A percentile compares a stretch with the other conserved stretches of the same genome.
These are phyloP conservation scores for Latrodectus hesperus DNA, from an alignment of 2,888 invertebrate genomes.

Conservation along the genomic window DNA sequence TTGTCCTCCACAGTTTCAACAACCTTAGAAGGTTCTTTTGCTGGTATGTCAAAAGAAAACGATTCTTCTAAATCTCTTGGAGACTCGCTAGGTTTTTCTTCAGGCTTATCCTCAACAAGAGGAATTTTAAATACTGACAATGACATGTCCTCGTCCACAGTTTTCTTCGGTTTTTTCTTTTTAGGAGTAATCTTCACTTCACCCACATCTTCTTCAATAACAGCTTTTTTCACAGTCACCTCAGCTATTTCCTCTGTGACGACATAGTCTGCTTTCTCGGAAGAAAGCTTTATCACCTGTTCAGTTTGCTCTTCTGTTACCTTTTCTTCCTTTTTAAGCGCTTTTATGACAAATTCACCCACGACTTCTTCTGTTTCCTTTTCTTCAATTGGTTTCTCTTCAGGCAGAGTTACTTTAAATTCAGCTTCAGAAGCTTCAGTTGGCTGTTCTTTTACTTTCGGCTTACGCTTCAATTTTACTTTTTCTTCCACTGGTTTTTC, in stretches of 20 bases:
- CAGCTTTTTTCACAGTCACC: slow-evolving; percentile 67
- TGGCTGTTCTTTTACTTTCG: slow-evolving; percentile 75
- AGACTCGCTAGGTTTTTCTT: slow-evolving; percentile 37
- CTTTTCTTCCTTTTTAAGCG: slow-evolving; percentile 39
- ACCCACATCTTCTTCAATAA: slow-evolving; percentile 71
- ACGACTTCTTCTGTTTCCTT: slow-evolving; percentile 21
- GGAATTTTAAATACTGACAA: slow-evolving; percentile 45
- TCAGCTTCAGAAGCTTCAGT: slow-evolving; percentile 73
- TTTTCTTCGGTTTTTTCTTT: slow-evolving; percentile 55
- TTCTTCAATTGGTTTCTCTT: slow-evolving; percentile 33
- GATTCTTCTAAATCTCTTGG: slow-evolving; percentile 69
- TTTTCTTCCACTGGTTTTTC: slow-evolving; percentile 71
- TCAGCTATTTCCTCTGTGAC: slow-evolving; percentile 71
- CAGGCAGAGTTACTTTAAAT: neutral
- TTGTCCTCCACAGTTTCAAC: slow-evolving; percentile 58
- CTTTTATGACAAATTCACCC: slow-evolving; percentile 8
- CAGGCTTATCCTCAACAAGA: slow-evolving; percentile 47
- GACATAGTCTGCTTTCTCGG: slow-evolving; percentile 34
- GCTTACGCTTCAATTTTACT: slow-evolving; percentile 79
- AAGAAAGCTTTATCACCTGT: slow-evolving; percentile 32
- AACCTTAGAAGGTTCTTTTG: slow-evolving; percentile 56
- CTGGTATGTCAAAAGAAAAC: slow-evolving; percentile 52
- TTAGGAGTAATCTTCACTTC: slow-evolving; percentile 50
- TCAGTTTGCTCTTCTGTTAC: slow-evolving; percentile 25
- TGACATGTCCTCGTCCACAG: slow-evolving; percentile 45